Percentiles rank a stretch among this genome's conserved stretches.
These are phyloP conservation scores for Austrolebias charrua DNA, from an alignment of 2,797 vertebrate genomes.

Conservation along the genomic window DNA sequence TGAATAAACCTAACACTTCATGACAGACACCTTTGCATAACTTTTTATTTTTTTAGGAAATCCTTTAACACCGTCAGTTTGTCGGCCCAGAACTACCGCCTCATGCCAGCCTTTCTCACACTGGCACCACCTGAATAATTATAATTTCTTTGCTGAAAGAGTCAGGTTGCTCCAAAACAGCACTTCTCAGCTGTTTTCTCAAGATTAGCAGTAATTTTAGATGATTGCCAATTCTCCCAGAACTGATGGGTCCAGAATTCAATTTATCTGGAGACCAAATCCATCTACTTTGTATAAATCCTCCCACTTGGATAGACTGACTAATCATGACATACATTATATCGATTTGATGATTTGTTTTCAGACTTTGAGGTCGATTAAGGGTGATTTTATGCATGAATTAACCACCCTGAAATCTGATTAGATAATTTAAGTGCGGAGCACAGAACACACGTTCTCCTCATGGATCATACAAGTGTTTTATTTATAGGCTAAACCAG, in stretches of 20 bases:
- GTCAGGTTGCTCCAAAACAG: constrained; percentile 23
- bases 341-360: not conserved
- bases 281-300: constrained; percentile 28
- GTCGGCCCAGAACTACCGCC: constrained; percentile 6
- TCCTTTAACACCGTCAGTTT: too few species aligned
- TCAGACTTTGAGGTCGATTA: constrained; percentile 7
- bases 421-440: constrained; percentile 5
- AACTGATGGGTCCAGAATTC: constrained; percentile 27
- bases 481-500: too few species aligned
- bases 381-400: constrained; percentile 12
- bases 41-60: constrained; percentile 10
- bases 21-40: not conserved
- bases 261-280: constrained; percentile 31
- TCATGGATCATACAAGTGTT: not conserved
- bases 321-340: constrained; percentile 23
- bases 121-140: constrained; percentile 52
- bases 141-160: constrained; percentile 35
- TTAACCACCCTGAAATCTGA: constrained; percentile 11
- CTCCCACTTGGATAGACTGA: constrained; percentile 7
- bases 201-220: constrained; percentile 61
- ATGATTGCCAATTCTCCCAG: constrained; percentile 52
- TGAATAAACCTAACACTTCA: not conserved
- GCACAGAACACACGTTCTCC: constrained; percentile 5
- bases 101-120: constrained; percentile 34
- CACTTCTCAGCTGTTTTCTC: constrained; percentile 60